These are phyloP conservation scores for Delia radicum DNA, from an alignment of 1,140 invertebrate genomes.

Conservation along the genomic window DNA sequence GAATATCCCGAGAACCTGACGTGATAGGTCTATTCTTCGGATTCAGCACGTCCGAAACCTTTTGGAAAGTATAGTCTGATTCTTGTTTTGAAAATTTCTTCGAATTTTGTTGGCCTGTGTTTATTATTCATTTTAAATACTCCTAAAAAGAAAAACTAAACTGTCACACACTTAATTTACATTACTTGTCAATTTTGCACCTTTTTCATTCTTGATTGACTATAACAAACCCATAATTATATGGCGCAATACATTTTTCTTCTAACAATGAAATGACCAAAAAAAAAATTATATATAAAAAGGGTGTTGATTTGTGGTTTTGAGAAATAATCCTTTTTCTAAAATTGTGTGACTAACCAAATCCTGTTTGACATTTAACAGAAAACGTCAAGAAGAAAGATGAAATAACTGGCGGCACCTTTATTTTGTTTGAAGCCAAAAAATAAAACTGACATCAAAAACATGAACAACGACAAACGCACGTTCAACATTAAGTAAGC, in stretches of 20 bases:
- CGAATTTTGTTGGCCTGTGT: no score
- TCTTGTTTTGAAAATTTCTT: no score
- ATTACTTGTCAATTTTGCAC: slow-evolving; percentile 5
- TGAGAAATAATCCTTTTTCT: slow-evolving; percentile 5
- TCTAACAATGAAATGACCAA: background rate
- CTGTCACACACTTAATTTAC: background rate
- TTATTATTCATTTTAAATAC: no score
- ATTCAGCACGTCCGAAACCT: no score
- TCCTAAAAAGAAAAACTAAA: background rate
- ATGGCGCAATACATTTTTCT: slow-evolving; percentile 1
- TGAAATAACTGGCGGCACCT: background rate
- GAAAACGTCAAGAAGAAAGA: background rate
- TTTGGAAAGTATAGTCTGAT: no score
- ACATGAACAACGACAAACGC: background rate
- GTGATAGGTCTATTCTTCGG: no score
- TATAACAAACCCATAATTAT: slow-evolving; percentile 11
- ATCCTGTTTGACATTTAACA: slow-evolving; percentile 16
- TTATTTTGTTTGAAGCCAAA: background rate
- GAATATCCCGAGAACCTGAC: no score
- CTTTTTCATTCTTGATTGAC: slow-evolving; percentile 18
- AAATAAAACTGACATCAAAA: background rate
- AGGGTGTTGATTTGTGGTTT: slow-evolving; percentile 21
- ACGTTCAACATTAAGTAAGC: background rate
- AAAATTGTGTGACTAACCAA: slow-evolving; percentile 8
- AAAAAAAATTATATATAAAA: background rate